phyloP scores from a whole-genome alignment of 2,797 vertebrate genomes.

The Protosalanx chinensis region DNA sequence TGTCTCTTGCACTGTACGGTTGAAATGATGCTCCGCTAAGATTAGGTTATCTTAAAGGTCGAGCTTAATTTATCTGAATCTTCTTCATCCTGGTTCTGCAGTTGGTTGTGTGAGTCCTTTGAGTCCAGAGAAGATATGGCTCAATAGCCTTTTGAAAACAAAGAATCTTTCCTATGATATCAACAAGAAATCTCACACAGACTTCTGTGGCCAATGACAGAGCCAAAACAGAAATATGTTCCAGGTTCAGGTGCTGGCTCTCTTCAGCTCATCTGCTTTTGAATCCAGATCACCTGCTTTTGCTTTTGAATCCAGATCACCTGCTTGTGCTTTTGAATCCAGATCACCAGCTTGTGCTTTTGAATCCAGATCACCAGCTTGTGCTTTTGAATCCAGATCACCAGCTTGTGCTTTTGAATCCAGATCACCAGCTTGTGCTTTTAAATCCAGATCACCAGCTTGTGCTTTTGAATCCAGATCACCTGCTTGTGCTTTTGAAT shows the following conservation, averaged over 20 bases:
- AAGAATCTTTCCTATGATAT: no score
- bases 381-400: not conserved
- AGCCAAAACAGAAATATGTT: not conserved
- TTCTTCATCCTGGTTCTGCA: no score
- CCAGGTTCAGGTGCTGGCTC: not conserved
- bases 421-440: not conserved
- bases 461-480: not conserved
- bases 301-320: not conserved
- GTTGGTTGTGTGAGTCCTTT: no score
- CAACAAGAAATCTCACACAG: not conserved
- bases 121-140: no score
- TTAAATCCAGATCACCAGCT: not conserved
- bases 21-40: no score
- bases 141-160: no score
- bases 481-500: not conserved
- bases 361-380: not conserved
- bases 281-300: not conserved
- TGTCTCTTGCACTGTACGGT: no score
- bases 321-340: not conserved
- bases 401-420: not conserved
- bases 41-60: no score
- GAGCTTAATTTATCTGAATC: no score
- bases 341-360: not conserved
- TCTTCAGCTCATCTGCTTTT: not conserved
- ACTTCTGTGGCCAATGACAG: not conserved